phyloP scores from a whole-genome alignment of 2,797 vertebrate genomes.

The Taeniopygia guttata region DNA sequence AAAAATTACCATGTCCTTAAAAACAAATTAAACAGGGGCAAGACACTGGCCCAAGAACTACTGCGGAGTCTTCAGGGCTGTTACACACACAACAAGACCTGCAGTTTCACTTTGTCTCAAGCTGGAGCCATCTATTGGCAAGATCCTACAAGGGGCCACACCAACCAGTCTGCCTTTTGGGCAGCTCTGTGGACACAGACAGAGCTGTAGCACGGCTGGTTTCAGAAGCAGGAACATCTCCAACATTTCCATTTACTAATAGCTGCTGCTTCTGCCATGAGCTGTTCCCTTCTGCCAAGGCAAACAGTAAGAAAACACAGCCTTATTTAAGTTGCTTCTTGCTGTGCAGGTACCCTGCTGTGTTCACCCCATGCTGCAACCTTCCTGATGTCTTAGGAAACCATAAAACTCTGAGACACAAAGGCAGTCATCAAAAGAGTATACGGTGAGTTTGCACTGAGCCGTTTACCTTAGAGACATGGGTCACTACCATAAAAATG shows the following conservation, averaged over 20 bases:
- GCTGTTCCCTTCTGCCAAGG: background rate
- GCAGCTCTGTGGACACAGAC: background rate
- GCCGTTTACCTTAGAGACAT: background rate
- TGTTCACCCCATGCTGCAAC: background rate
- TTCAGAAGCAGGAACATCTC: background rate
- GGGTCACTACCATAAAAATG: background rate
- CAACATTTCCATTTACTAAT: background rate
- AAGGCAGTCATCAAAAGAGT: background rate
- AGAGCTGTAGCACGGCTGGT: background rate
- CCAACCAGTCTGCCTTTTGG: background rate
- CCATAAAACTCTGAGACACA: background rate
- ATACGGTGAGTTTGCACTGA: background rate
- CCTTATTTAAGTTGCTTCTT: background rate
- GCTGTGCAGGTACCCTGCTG: background rate
- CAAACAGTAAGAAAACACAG: background rate
- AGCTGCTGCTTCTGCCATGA: background rate
- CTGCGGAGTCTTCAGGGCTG: background rate
- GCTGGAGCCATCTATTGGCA: rapidly evolving
- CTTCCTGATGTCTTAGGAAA: background rate
- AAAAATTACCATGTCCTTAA: background rate
- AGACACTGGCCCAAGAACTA: background rate
- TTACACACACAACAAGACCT: background rate
- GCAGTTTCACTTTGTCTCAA: background rate
- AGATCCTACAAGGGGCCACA: rapidly evolving
- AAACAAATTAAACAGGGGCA: background rate